These are phyloP conservation scores for Stenotaenia linearis DNA, from an alignment of 2,888 invertebrate species.

Conservation along the genomic window DNA sequence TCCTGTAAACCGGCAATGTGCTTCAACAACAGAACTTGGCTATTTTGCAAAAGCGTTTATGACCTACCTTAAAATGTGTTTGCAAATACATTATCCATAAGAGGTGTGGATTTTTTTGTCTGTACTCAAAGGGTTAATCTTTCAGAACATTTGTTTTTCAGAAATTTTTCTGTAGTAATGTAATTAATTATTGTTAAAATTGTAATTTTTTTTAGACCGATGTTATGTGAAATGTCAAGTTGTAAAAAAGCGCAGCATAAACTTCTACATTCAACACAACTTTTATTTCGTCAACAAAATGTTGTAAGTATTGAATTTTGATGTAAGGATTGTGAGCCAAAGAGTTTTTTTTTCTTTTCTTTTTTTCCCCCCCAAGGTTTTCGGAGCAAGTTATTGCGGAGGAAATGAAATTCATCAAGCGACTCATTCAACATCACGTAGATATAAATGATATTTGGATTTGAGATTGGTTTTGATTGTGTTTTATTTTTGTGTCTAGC, in stretches of 20 bases:
- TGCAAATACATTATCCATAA: no score
- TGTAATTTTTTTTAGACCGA: background rate
- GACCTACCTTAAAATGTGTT: no score
- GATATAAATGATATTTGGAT: background rate
- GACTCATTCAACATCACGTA: background rate
- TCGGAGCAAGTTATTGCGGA: background rate
- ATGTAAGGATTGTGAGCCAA: background rate
- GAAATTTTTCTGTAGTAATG: background rate
- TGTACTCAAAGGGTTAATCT: no score
- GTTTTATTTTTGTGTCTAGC: background rate
- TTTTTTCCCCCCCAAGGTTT: background rate
- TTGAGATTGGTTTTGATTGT: background rate
- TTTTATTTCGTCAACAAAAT: background rate
- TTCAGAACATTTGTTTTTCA: background rate
- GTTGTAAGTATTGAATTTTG: background rate
- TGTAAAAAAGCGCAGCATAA: background rate
- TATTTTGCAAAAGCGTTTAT: no score
- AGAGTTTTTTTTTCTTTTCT: background rate
- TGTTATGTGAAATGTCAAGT: background rate
- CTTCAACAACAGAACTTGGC: no score
- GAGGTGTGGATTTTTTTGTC: no score
- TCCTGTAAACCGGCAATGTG: no score
- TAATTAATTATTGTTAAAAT: no score
- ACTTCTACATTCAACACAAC: background rate
- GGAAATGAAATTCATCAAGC: background rate